Evolutionary conservation across 2,113 vertebrate genomes (phyloP), one percentile per base, ranked within the genome.

Genomic region (Astur gentilis): DNA sequence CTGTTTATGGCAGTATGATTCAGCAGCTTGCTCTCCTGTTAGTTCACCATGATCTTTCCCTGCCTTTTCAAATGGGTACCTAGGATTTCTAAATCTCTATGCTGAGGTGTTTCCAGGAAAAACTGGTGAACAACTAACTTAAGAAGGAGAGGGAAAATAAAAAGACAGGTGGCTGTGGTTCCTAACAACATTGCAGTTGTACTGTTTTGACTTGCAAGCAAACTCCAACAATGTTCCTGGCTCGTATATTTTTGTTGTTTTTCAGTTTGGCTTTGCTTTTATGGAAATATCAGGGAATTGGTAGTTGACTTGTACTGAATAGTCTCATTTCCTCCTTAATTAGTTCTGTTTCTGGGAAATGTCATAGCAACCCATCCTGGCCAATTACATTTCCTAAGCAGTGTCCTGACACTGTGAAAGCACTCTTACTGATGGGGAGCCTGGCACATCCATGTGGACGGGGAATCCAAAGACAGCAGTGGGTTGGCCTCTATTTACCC

Each of bases 181-280:
- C 64, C 61, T 70, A 40, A 23, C 22, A 76, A 5, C 45, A 60
- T 40, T 42, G 23, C 9, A 27, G 17, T 34, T 61, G 22, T 60
- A 47, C 10, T 6, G 2, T 27, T 91, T 78, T 58, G 61, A 47
- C 40, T 67, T 82, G 57, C 61, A 76, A 75, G 23, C 23, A 62
- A 89, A 90, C 25, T 29, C 32, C 42, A 82, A 13, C 42, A 57
- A 11, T 12, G 10, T 69, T 75, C 40, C 27, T 0, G 3, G 23
- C 23, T 83, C 27, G 11, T 58, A 8, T 79, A 31, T 45, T 60
- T 87, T 58, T 58, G 7, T 72, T 83, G 15, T 14, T 1, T 94
- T 89, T 71, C 0, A 0, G 7, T 88, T 61, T 80, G 25, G 32
- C 19, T 73, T 78, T 7, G 0, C 7, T 87, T 79, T 92, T 19